Evolutionary conservation across 1,140 invertebrate species (phyloP), one percentile per base, ranked within the genome.

Genomic region (Planococcus citri): DNA sequence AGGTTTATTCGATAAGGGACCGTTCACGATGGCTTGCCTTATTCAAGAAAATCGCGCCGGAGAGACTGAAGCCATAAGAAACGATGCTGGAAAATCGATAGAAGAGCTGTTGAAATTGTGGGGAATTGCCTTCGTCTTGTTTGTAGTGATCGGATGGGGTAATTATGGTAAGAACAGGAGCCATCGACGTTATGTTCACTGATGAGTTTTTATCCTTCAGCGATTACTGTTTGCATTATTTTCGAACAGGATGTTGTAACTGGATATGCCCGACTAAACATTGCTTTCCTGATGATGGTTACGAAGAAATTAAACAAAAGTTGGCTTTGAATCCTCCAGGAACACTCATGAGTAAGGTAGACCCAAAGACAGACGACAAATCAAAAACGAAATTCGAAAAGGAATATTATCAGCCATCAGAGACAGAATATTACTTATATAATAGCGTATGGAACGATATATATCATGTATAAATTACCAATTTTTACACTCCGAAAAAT

Each of bases 341-440:
- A 25, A 24, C 25, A 14, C 12, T 24, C 6, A 27, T 17, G 4
- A 9, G 24, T 24, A 10, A 24, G 20, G 20, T 64, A 17, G 22
- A 4, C 2, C 60, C 60, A 24, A 64, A 64, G 60, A 25, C 20
- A 27, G 25, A 64, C 17, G 22, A 14, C 1, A 64, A 27, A 9
- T 25, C 60, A 24, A 64, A 9, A 64, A 25, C 60, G 9, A 25
- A 10, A 17, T 17, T 64, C 10, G 3, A 17, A 22, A 64, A 64
- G 20, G 12, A 64, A 2, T 24, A 25, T 25, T 64, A 64, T 25
- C 3, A 64, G 20, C 22, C 60, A 3, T 17, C 60, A 9, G 60
- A 64, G 20, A 64, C 20, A 9, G 60, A 64, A 27, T 64, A 64
- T 25, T 64, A 64, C 17, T 64, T 64, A 25, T 64, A 64, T 64